phyloP scores from a whole-genome alignment of 2,797 vertebrate genomes.

The Melopsittacus undulatus region DNA sequence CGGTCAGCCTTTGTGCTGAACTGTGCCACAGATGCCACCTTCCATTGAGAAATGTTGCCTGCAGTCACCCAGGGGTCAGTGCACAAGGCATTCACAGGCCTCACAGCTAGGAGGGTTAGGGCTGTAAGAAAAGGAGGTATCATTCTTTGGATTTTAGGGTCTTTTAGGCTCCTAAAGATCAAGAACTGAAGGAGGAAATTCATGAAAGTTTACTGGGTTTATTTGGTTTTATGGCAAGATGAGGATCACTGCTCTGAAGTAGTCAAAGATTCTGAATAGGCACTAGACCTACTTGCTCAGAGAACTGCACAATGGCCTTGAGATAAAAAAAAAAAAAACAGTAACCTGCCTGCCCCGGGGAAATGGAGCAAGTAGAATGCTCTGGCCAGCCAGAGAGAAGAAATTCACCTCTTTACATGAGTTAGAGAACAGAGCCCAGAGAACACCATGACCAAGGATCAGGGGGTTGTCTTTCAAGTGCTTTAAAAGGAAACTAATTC shows the following conservation, averaged over 20 bases:
- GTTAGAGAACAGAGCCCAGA: not conserved
- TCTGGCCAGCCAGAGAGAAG: not conserved
- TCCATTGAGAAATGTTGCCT: not conserved
- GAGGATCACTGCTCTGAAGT: not conserved
- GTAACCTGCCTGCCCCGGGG: not conserved
- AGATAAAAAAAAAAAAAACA: not conserved
- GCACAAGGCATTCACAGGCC: not conserved
- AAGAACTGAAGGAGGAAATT: not conserved
- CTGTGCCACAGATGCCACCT: not conserved
- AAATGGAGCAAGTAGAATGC: not conserved
- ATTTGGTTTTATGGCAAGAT: not conserved
- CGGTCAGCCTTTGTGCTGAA: not conserved
- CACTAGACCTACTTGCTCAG: not conserved
- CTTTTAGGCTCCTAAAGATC: not conserved
- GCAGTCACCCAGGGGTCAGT: not conserved
- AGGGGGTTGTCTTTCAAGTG: not conserved
- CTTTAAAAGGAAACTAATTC: not conserved
- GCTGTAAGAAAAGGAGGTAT: not conserved
- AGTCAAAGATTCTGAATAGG: not conserved
- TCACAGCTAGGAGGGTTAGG: rapidly evolving
- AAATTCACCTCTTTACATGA: not conserved
- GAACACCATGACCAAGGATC: not conserved
- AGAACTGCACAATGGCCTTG: rapidly evolving
- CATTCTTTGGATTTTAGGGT: not conserved
- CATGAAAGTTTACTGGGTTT: not conserved